Evolutionary conservation across 2,888 invertebrate genomes (phyloP).

Genomic region (Mycalesis mineus): DNA sequence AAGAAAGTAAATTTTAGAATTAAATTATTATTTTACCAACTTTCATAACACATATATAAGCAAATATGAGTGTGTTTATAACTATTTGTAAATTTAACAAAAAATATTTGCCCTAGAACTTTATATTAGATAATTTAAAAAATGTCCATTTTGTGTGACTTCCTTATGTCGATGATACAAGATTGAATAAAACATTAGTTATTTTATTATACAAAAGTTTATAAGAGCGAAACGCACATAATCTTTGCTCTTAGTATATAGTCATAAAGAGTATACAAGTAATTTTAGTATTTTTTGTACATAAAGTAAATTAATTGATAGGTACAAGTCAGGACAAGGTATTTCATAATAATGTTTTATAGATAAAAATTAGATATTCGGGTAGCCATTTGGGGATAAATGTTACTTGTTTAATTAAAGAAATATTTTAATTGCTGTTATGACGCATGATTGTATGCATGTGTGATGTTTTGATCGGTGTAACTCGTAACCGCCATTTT

Average conservation of each 20-base stretch:
- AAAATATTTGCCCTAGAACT: too few relatives aligned
- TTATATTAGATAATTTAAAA: too few relatives aligned
- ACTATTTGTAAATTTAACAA: too few relatives aligned
- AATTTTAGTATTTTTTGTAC: constrained; percentile 39
- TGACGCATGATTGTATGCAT: constrained; percentile 49
- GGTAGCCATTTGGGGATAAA: constrained; percentile 20
- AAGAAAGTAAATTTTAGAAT: too few relatives aligned
- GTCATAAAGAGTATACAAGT: constrained; percentile 44
- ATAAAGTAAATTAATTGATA: constrained; percentile 44
- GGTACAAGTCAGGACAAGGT: constrained; percentile 54
- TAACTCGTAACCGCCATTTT: constrained; percentile 4
- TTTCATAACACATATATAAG: too few relatives aligned
- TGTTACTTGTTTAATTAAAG: constrained; percentile 22
- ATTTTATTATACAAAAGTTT: neutral
- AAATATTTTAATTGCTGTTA: constrained; percentile 26
- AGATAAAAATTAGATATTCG: constrained; percentile 9
- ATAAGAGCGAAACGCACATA: constrained; percentile 58
- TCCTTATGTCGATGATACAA: neutral
- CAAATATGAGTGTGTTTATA: too few relatives aligned
- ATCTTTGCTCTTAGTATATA: constrained; percentile 44
- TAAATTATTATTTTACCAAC: too few relatives aligned
- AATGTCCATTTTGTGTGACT: too few relatives aligned
- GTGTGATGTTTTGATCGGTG: constrained; percentile 25
- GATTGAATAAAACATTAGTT: neutral
- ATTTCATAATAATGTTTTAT: constrained; percentile 15